These are phyloP conservation scores for Tetrapedia diversipes DNA, from an alignment of 2,888 invertebrate genomes.

Conservation along the genomic window DNA sequence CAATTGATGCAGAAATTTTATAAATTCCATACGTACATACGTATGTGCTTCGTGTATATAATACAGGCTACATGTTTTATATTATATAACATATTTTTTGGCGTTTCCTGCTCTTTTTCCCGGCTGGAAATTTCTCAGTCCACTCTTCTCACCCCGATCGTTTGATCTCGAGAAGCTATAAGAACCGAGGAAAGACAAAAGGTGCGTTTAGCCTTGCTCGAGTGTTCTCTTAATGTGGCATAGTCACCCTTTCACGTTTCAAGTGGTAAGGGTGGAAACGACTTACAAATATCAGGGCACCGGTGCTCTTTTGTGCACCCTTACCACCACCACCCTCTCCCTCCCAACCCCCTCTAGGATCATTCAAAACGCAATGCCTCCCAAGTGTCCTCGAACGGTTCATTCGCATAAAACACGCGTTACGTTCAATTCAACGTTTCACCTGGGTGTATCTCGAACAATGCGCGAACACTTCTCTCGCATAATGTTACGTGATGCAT, in stretches of 20 bases:
- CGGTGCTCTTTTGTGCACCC: slow-evolving; percentile 64
- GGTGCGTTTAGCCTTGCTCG: slow-evolving; percentile 62
- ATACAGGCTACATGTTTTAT: no score
- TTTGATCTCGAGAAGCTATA: slow-evolving; percentile 60
- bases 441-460: slow-evolving; percentile 11
- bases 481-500: slow-evolving; percentile 12
- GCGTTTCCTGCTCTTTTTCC: slow-evolving; percentile 1
- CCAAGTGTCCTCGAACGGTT: slow-evolving; percentile 44
- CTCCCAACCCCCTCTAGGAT: no score
- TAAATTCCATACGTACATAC: no score
- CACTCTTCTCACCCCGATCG: slow-evolving; percentile 51
- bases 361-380: slow-evolving; percentile 57
- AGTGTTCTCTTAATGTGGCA: slow-evolving; percentile 67
- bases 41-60: no score
- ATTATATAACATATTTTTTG: no score
- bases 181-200: slow-evolving; percentile 64
- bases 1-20: no score
- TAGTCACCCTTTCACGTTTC: slow-evolving; percentile 57
- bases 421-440: slow-evolving; percentile 25
- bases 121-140: slow-evolving; percentile 35
- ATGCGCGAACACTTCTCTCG: slow-evolving; percentile 23
- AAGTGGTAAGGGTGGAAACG: slow-evolving; percentile 58
- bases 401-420: slow-evolving; percentile 39
- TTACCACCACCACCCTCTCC: slow-evolving; percentile 43
- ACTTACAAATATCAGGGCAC: slow-evolving; percentile 65